phyloP scores from a whole-genome alignment of 2,888 invertebrate genomes.

The Agrenia bidenticulata region DNA sequence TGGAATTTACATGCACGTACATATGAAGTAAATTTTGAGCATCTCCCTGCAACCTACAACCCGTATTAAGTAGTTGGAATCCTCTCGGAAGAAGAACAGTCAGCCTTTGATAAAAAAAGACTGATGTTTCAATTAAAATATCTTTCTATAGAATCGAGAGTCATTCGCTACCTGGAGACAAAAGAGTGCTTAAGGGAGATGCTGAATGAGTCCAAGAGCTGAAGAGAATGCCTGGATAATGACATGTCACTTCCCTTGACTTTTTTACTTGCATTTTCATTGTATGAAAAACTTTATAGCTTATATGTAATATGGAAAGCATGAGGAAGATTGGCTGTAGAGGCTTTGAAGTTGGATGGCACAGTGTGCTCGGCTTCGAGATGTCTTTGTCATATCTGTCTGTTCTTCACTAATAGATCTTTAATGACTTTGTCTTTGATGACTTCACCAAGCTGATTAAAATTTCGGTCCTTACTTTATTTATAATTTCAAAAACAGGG shows the following conservation, averaged over 20 bases:
- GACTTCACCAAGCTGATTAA: not conserved
- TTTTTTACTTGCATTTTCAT: not conserved
- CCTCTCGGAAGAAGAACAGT: not conserved
- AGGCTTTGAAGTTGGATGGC: not conserved
- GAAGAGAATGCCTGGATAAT: conserved; percentile 17
- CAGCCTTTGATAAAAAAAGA: not conserved
- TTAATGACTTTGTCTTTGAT: conserved; percentile 18
- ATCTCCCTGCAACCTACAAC: too few species aligned
- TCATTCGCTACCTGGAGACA: not conserved
- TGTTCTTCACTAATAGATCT: conserved; percentile 14
- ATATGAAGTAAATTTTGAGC: too few species aligned
- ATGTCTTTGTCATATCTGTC: conserved; percentile 14
- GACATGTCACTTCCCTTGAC: conserved; percentile 1
- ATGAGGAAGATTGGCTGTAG: not conserved
- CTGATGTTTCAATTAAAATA: conserved; percentile 16
- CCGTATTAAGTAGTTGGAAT: conserved; percentile 1
- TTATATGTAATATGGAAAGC: too few species aligned
- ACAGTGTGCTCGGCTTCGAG: not conserved
- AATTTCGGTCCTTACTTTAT: not conserved
- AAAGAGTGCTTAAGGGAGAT: not conserved
- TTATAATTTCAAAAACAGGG: too few species aligned
- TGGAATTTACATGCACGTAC: too few species aligned
- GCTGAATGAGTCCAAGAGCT: not conserved
- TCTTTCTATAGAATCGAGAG: not conserved
- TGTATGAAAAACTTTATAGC: not conserved